Percentiles rank a stretch among this genome's conserved stretches.
phyloP scores from a whole-genome alignment of 2,888 invertebrate genomes.

The Lordiphosa fenestrarum region DNA sequence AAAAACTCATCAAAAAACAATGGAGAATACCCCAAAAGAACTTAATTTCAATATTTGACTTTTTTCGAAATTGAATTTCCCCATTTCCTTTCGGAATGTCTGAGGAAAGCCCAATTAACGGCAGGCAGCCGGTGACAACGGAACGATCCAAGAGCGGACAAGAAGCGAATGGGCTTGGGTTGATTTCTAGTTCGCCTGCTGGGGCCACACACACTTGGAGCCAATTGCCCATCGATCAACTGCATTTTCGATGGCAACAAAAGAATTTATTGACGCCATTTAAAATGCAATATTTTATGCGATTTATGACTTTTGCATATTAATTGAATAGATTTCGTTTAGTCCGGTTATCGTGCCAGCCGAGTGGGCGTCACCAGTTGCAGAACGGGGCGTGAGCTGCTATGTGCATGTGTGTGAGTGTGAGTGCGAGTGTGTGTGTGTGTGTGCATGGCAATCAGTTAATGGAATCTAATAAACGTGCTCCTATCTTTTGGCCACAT shows the following conservation, averaged over 20 bases:
- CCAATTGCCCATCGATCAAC: constrained; percentile 21
- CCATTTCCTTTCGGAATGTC: constrained; percentile 6
- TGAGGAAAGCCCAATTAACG: constrained; percentile 40
- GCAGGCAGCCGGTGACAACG: constrained; percentile 8
- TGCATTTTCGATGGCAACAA: not conserved
- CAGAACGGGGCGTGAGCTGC: constrained; percentile 42
- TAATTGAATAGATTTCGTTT: constrained; percentile 67
- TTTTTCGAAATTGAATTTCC: constrained; percentile 39
- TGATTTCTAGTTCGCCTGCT: too few species aligned
- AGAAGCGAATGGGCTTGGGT: too few species aligned
- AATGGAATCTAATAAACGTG: constrained; percentile 75
- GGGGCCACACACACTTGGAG: too few species aligned
- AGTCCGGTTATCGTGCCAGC: constrained; percentile 28
- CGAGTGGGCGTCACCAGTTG: constrained; percentile 16
- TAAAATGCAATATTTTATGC: constrained; percentile 58
- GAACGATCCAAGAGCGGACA: too few species aligned
- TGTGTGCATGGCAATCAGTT: constrained; percentile 60
- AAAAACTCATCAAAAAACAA: constrained; percentile 49
- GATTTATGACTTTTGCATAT: constrained; percentile 58
- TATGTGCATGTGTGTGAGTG: not conserved
- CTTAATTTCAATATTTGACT: constrained; percentile 26
- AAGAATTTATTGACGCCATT: constrained; percentile 34
- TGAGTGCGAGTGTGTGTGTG: not conserved
- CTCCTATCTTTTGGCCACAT: constrained; percentile 64
- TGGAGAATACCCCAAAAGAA: constrained; percentile 29